Conservation (phyloP, 2,797 vertebrate species). For the Euthynnus affinis region DNA sequence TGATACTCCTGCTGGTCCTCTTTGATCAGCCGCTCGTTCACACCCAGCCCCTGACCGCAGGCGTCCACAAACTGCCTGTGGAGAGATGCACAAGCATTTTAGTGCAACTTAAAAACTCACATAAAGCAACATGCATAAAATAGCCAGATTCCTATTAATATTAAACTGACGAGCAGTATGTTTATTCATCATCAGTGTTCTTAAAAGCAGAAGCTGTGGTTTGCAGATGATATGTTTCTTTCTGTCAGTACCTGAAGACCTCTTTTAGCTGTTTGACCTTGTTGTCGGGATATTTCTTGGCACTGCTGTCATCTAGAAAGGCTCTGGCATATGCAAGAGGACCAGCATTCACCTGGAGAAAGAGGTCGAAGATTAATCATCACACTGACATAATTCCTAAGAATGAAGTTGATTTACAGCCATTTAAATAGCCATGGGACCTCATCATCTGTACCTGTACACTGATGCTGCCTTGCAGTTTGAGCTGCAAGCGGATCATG, state of each 20-base stretch:
- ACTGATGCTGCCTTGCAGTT: slow-evolving; percentile 95
- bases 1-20: slow-evolving; percentile 98
- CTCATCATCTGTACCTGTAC: slow-evolving; percentile 63
- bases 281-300: slow-evolving; percentile 96
- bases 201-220: not conserved
- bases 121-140: not conserved
- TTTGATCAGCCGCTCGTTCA: slow-evolving; percentile 96
- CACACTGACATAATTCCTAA: rapidly evolving
- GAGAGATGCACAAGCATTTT: slow-evolving; percentile 20
- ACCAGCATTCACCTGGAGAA: slow-evolving; percentile 93
- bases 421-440: not conserved
- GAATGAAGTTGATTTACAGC: not conserved
- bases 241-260: slow-evolving; percentile 92
- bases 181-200: not conserved
- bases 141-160: no score
- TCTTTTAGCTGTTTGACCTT: slow-evolving; percentile 98
- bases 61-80: slow-evolving; percentile 96
- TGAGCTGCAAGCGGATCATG: slow-evolving; percentile 98
- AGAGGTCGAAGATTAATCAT: not conserved
- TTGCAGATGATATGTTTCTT: not conserved
- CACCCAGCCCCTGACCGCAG: slow-evolving; percentile 91
- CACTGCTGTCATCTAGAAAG: slow-evolving; percentile 93
- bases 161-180: no score
- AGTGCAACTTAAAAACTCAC: not conserved
- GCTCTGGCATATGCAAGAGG: slow-evolving; percentile 96